phyloP scores from a whole-genome alignment of 1,140 invertebrate species.

The Cydia amplana region DNA sequence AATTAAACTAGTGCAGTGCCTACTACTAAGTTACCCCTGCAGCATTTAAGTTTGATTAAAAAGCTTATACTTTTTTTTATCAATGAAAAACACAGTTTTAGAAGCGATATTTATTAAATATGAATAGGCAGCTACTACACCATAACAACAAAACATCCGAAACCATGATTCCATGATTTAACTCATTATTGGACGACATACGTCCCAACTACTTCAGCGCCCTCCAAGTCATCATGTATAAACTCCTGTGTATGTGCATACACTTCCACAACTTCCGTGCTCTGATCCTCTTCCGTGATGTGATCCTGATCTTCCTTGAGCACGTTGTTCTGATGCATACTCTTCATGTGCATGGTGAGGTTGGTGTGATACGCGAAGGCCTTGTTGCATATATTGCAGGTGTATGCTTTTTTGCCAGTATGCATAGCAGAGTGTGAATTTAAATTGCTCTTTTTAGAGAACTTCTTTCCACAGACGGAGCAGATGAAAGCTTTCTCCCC shows the following conservation, averaged over 20 bases:
- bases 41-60: background rate
- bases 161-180: conserved; percentile 1
- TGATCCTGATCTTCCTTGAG: background rate
- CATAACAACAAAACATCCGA: background rate
- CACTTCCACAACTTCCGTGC: conserved; percentile 40
- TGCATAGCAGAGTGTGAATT: conserved; percentile 80
- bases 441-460: conserved; percentile 80
- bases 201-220: conserved; percentile 44
- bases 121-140: background rate
- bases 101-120: background rate
- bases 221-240: conserved; percentile 51
- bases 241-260: conserved; percentile 55
- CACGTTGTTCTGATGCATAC: conserved; percentile 49
- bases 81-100: background rate
- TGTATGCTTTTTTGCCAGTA: conserved; percentile 79
- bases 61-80: background rate
- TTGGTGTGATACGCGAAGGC: conserved; percentile 70
- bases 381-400: conserved; percentile 78
- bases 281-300: conserved; percentile 33
- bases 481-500: conserved; percentile 82
- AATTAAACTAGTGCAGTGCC: too few species aligned
- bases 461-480: conserved; percentile 81
- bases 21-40: background rate
- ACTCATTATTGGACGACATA: conserved; percentile 34
- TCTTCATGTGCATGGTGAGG: conserved; percentile 59